Evolutionary conservation across 2,797 vertebrate species (phyloP).

Genomic region (Bradypodion ventrale): DNA sequence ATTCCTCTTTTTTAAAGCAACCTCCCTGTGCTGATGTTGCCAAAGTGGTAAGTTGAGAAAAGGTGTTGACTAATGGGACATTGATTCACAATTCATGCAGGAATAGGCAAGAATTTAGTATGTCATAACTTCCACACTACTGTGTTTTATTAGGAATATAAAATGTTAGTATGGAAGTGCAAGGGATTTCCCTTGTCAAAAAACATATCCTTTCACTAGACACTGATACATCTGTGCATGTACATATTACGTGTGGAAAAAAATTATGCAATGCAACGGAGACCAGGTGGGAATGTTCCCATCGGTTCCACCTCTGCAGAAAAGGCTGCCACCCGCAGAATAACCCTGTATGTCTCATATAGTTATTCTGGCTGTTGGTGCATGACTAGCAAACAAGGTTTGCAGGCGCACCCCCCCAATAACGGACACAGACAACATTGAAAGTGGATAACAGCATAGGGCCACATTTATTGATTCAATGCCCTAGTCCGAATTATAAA

Average conservation of each 20-base stretch:
- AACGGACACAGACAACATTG: no score
- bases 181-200: background rate
- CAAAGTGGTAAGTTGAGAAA: slow-evolving; percentile 57
- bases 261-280: rapidly evolving
- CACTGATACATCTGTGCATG: background rate
- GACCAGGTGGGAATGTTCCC: background rate
- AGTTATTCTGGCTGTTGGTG: background rate
- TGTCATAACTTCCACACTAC: slow-evolving; percentile 38
- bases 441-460: no score
- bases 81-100: slow-evolving; percentile 60
- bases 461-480: no score
- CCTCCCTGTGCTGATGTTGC: slow-evolving; percentile 55
- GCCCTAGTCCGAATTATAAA: no score
- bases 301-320: rapidly evolving
- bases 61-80: slow-evolving; percentile 53
- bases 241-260: slow-evolving; percentile 9
- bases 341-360: rapidly evolving
- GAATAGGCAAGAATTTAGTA: slow-evolving; percentile 62
- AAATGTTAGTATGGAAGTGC: slow-evolving; percentile 58
- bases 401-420: no score
- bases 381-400: background rate
- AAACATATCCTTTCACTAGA: background rate
- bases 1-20: slow-evolving; percentile 49
- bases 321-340: no score
- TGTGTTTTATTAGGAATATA: slow-evolving; percentile 66